Base-by-base conservation (phyloP, 2,797 vertebrate genomes). In the Acanthornis magna region DNA sequence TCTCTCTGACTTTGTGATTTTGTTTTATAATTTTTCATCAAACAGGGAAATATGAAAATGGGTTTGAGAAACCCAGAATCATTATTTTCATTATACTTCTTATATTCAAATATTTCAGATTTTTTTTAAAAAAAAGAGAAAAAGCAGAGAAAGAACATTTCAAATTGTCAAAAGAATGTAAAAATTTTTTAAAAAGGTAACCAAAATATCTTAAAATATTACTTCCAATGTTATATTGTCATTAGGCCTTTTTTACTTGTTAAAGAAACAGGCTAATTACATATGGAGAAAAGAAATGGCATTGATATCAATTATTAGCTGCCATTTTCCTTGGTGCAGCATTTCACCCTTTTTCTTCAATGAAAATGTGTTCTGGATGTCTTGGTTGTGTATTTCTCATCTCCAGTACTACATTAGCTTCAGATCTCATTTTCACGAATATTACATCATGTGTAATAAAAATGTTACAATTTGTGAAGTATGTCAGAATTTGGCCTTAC, bases 41-140 rank as follows among this genome's bases (percentile, higher is more conserved):
- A 38, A 29, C 9, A 45, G 10, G 13, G 8, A 53, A 43, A 73
- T 32, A 38, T 3, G 17, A 76, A 38, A 12, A 45, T 5, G 10
- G 2, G 34, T 72, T 74, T 38, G 27, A 51, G 20, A 66, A 86
- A 84, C n/a, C 5, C 9, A 11, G 26, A 11, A n/a, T n/a, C 3
- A 10, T 66, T 32, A 11, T 68, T 54, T 74, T 48, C 9, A 16
- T 82, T n/a, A 34, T 16, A 10, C 4, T 75, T 75, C 60, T 62
- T 42, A 30, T 32, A 27, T 50, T 79, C 7, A 30, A 76, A 25
- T 40, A 54, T n/a, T 54, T 68, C 11, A 68, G 47, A 68, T 40
- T 42, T 36, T 36, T 36, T n/a, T n/a, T 0, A 2, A 13, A 38
- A 66, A 22, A 36, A 4, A 21, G 5, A 60, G 1, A 54, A 8